Base-by-base conservation (phyloP, 1,140 invertebrate species). In the Drosophila tani region DNA sequence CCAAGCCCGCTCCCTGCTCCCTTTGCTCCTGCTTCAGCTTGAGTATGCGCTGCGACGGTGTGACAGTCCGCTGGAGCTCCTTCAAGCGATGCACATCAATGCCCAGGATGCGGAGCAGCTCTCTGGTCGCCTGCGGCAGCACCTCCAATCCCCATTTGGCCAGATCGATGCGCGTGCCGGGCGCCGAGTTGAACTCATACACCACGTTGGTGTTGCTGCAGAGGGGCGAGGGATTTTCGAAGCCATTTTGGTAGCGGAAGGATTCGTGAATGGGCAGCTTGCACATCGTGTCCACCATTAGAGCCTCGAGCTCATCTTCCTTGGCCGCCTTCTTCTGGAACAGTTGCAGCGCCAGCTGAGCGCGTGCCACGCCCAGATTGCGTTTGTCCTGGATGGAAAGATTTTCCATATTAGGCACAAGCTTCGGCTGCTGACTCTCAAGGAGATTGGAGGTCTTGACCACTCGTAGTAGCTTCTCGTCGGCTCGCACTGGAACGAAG, bases 181-280 rank as follows among this genome's bases (percentile, higher is more conserved):
- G 65, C 0, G 63, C 74, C 2, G 84, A 84, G 17, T 90, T 88
- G 27, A 88, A 90, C 21, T 75, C 69, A 29, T 90, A 88, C 5
- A n/a, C 38, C 3, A 88, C 84, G 49, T 88, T 88, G 19, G 47
- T 71, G 41, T 88, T 88, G 29, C 81, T 88, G 35, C 55, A 58
- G 3, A 88, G 38, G 1, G 84, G 84, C 29, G 84, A 88, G 2
- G 84, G 78, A 59, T 90, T 81, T 27, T 90, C 74, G 14, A 79
- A 90, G 1, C 40, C 29, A 7, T 41, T 45, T 12, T 69, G 58
- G 7, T 41, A 51, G 12, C 73, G 51, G n/a, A 51, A 75, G 17
- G 63, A 63, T 0, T 27, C 14, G 12, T 58, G 63, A 0, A 43
- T 45, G 5, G 85, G 78, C 38, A 90, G 15, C 17, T 75, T 67